phyloP scores from a whole-genome alignment of 2,888 invertebrate genomes.

The Leucoma salicis region DNA sequence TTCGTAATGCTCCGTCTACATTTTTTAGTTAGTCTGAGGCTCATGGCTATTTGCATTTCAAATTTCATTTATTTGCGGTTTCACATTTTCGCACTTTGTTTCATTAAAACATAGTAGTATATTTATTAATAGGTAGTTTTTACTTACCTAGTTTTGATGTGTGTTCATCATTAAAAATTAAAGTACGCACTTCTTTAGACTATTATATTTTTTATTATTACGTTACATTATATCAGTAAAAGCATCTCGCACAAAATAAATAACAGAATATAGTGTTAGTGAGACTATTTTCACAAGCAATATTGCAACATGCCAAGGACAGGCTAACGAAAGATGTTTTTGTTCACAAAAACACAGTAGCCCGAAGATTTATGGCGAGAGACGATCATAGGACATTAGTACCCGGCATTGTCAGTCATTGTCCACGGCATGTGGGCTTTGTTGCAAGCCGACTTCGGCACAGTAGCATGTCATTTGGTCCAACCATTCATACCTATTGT shows the following conservation, averaged over 20 bases:
- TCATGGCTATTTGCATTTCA: too few species aligned
- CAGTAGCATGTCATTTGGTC: slow-evolving; percentile 33
- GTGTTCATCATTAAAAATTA: too few species aligned
- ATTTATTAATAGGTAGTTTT: too few species aligned
- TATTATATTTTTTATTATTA: neutral
- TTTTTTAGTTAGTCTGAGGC: too few species aligned
- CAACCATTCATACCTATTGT: slow-evolving; percentile 47
- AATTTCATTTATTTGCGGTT: too few species aligned
- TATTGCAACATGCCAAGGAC: slow-evolving; percentile 32
- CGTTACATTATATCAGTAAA: slow-evolving; percentile 1
- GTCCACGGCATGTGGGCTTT: slow-evolving; percentile 71
- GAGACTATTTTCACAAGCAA: slow-evolving; percentile 22
- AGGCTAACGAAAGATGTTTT: slow-evolving; percentile 31
- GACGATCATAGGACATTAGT: slow-evolving; percentile 79
- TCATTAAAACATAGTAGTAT: too few species aligned
- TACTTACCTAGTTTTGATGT: too few species aligned
- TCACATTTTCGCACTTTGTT: too few species aligned
- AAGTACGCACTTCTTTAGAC: neutral
- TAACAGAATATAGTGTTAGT: slow-evolving; percentile 20
- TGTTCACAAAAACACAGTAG: slow-evolving; percentile 55
- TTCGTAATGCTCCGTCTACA: too few species aligned
- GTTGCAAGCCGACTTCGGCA: slow-evolving; percentile 43
- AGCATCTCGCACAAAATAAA: slow-evolving; percentile 5
- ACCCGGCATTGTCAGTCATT: slow-evolving; percentile 67
- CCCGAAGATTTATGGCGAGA: slow-evolving; percentile 71